A percentile compares a stretch with the other conserved stretches of the same genome.
These are phyloP conservation scores for Palloptera scutellata DNA, from an alignment of 2,888 invertebrate genomes.

Conservation along the genomic window DNA sequence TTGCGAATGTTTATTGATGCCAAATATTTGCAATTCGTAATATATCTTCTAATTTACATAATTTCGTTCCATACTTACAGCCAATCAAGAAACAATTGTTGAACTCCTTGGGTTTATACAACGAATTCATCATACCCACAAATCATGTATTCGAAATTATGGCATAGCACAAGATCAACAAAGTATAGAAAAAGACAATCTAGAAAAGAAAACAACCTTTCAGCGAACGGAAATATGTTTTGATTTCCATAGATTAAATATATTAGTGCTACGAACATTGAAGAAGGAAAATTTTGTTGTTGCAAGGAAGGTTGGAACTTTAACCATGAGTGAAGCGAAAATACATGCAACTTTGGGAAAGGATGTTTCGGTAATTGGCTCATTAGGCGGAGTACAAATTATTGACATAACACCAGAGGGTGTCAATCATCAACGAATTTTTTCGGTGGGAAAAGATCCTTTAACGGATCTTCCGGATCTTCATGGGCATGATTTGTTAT, in stretches of 20 bases:
- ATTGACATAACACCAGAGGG: constrained; percentile 88
- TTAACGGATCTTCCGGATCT: constrained; percentile 65
- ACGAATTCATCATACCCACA: constrained; percentile 70
- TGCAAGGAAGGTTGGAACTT: constrained; percentile 91
- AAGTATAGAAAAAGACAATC: not conserved
- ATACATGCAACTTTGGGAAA: constrained; percentile 78
- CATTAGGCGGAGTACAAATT: constrained; percentile 90
- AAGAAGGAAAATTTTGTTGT: constrained; percentile 74
- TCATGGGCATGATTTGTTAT: constrained; percentile 56
- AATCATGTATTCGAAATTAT: constrained; percentile 32
- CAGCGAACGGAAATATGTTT: constrained; percentile 84
- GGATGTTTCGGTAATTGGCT: constrained; percentile 78
- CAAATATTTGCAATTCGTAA: no score
- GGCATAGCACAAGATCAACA: no score
- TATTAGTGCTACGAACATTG: constrained; percentile 83
- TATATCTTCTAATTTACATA: no score
- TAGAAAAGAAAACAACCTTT: not conserved
- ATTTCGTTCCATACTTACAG: constrained; percentile 63
- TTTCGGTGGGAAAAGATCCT: constrained; percentile 84
- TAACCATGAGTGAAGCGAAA: constrained; percentile 89
- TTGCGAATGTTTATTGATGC: not conserved
- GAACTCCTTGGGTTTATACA: constrained; percentile 90
- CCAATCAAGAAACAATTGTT: constrained; percentile 94
- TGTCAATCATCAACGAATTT: constrained; percentile 82
- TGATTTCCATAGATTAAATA: constrained; percentile 91